Evolutionary conservation across 2,888 invertebrate genomes (phyloP).

Genomic region (Acanthococcus lagerstroemiae): DNA sequence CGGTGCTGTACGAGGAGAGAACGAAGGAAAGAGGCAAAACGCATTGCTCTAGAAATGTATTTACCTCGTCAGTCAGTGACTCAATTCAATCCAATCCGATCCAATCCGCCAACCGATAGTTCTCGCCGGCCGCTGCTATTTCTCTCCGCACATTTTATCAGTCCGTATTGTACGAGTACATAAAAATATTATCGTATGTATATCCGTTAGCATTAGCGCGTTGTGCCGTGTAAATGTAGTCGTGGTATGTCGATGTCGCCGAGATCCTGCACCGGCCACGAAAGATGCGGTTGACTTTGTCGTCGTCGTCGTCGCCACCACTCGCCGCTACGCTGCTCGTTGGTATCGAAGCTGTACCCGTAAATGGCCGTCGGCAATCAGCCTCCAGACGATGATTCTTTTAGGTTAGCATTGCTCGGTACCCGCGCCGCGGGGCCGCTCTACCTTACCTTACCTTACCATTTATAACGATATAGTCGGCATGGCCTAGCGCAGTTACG

Average conservation of each 20-base stretch:
- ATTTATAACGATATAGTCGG: too few relatives aligned
- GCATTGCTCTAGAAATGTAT: constrained; percentile 23
- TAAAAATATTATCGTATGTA: too few relatives aligned
- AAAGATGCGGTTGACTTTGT: constrained; percentile 1
- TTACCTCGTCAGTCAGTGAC: constrained; percentile 22
- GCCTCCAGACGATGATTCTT: constrained; percentile 26
- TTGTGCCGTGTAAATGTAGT: background rate
- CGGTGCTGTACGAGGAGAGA: background rate
- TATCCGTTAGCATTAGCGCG: too few relatives aligned
- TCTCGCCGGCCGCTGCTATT: background rate
- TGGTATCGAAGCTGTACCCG: constrained; percentile 6
- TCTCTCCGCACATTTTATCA: background rate
- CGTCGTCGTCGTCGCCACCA: background rate
- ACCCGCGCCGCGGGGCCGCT: too few relatives aligned
- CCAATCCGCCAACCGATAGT: constrained; percentile 4
- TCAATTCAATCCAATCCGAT: constrained; percentile 17
- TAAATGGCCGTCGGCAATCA: constrained; percentile 27
- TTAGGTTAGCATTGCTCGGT: constrained; percentile 22
- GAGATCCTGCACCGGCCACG: background rate
- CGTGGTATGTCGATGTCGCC: constrained; percentile 17
- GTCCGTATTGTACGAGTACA: background rate
- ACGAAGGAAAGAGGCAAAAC: too few relatives aligned
- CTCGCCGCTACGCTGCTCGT: too few relatives aligned
- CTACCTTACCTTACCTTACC: too few relatives aligned
- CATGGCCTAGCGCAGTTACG: too few relatives aligned